Conservation (phyloP, 2,797 vertebrate genomes). For the Dromococcyx pavoninus region DNA sequence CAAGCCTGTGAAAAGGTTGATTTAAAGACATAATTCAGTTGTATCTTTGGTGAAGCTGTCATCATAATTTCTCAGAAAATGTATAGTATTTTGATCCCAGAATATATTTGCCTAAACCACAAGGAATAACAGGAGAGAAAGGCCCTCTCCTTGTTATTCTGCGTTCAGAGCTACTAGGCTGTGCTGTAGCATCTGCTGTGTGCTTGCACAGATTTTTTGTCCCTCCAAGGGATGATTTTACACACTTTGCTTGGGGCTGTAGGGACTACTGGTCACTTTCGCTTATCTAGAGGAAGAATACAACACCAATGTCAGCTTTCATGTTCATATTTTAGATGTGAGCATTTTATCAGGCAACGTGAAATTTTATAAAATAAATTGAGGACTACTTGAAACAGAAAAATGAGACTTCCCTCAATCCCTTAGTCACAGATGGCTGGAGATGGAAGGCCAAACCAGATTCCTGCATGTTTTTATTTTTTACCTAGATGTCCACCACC, state of each 20-base stretch:
- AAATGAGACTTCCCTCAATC: not conserved
- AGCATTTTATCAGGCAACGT: not conserved
- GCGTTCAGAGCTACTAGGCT: not conserved
- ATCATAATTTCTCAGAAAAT: conserved; percentile 28
- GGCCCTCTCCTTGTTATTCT: not conserved
- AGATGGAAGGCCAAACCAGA: not conserved
- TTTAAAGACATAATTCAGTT: not conserved
- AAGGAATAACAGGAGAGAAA: not conserved
- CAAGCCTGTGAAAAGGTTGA: not conserved
- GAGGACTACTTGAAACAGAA: not conserved
- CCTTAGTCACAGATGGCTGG: not conserved
- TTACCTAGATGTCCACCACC: not conserved
- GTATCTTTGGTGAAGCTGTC: not conserved
- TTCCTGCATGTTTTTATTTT: not conserved
- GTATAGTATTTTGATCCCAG: conserved; percentile 9
- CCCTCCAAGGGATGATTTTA: not conserved
- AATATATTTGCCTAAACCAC: conserved; percentile 34
- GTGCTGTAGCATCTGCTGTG: not conserved
- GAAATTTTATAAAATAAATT: not conserved
- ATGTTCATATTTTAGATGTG: not conserved
- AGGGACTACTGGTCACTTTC: not conserved
- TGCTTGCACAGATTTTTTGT: not conserved
- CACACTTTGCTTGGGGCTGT: not conserved
- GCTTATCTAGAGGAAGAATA: not conserved
- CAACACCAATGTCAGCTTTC: not conserved